Percentiles rank a stretch among this genome's conserved stretches.
Conservation (phyloP, 2,113 vertebrate genomes). For the Mus musculus region GRCm39 chr17:36582501-36583000, state of each 20-base stretch:
- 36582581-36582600: not conserved
- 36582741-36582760: not conserved
- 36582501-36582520: slow-evolving; percentile 32
- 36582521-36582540: not conserved
- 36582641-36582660: not conserved
- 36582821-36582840: not conserved
- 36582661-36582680: not conserved
- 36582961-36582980: too few species aligned
- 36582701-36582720: not conserved
- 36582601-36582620: too few species aligned
- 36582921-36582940: too few species aligned
- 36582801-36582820: slow-evolving; percentile 78
- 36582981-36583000: too few species aligned
- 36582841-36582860: not conserved
- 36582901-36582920: too few species aligned
- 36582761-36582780: slow-evolving; percentile 61
- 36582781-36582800: not conserved
- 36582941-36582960: too few species aligned
- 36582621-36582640: not conserved
- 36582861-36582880: not conserved
- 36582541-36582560: slow-evolving; percentile 72
- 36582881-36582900: not conserved
- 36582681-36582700: not conserved
- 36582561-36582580: not conserved
- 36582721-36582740: not conserved